Evolutionary conservation across 2,113 vertebrate species (phyloP).

Genomic region (Motacilla alba): DNA sequence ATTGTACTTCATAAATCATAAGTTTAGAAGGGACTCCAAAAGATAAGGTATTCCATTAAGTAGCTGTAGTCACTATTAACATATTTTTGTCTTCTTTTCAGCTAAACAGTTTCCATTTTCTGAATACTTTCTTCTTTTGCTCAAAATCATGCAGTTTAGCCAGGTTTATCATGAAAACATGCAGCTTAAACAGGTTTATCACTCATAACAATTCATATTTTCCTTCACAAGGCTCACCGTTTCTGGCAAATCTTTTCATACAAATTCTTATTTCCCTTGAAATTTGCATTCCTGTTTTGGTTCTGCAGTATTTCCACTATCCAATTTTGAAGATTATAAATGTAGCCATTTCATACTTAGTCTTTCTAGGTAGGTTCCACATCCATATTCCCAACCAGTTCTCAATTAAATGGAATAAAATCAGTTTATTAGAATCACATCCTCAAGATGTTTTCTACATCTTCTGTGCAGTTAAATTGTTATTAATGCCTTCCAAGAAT

Average conservation of each 20-base stretch:
- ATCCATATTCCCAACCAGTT: background rate
- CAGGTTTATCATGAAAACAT: background rate
- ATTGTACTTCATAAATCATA: background rate
- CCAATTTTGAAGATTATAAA: background rate
- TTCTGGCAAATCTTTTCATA: background rate
- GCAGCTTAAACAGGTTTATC: background rate
- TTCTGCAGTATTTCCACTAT: background rate
- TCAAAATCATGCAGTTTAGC: background rate
- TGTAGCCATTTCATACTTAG: background rate
- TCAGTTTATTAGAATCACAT: background rate
- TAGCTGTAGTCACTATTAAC: background rate
- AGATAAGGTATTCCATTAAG: background rate
- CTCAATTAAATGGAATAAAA: conserved; percentile 7
- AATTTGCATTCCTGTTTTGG: background rate
- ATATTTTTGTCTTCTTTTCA: background rate
- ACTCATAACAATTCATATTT: background rate
- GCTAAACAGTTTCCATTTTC: background rate
- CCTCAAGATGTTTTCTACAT: background rate
- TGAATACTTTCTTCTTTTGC: background rate
- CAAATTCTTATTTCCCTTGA: background rate
- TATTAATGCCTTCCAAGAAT: background rate
- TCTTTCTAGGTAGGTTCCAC: background rate
- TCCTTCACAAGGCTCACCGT: background rate
- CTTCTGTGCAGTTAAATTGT: background rate
- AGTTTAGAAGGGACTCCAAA: background rate